Base-by-base conservation (phyloP, 2,113 vertebrate genomes). In the Pseudopipra pipra region DNA sequence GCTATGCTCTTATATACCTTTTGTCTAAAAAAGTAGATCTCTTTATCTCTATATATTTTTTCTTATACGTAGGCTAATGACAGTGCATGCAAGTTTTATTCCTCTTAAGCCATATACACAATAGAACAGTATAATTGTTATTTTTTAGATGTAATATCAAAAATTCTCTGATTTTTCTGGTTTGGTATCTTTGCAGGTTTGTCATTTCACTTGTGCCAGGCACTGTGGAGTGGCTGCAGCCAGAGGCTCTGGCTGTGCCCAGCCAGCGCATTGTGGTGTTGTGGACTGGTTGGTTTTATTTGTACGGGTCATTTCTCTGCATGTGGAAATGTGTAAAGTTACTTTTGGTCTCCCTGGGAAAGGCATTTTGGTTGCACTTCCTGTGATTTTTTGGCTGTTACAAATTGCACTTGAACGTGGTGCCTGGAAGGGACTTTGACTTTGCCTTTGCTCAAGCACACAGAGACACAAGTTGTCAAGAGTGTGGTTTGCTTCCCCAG, bases 261-360 rank as follows among this genome's bases (percentile, higher is more conserved):
- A 8, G 10, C 43, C 62, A 17, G 23, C 31, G n/a, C 2, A 0
- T 18, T 15, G 56, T 20, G 47, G 3, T 43, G 8, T 2, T 31
- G 62, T 30, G 41, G 14, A 5, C 52, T 30, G 77, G 3, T 43
- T 72, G 55, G 33, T 21, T 52, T 68, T 22, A 21, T 41, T 31
- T 78, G 13, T 20, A 0, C 3, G 24, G 14, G 21, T 72, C 14
- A 2, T 41, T 89, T 68, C 52, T 65, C 30, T 37, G 8, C 0
- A 0, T 27, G 16, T 47, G 54, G 54, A 80, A 82, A 52, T 4
- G 12, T 56, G 31, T 14, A 14, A n/a, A 49, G 33, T 33, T 68
- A 31, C n/a, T 44, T 87, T 59, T 65, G 31, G 15, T 79, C 58
- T 90, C 78, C 49, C 28, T 31, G 7, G 58, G 51, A 58, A 73